Percentiles rank a stretch among this genome's conserved stretches.
phyloP scores from a whole-genome alignment of 2,888 invertebrate species.

The Tachina grossa region DNA sequence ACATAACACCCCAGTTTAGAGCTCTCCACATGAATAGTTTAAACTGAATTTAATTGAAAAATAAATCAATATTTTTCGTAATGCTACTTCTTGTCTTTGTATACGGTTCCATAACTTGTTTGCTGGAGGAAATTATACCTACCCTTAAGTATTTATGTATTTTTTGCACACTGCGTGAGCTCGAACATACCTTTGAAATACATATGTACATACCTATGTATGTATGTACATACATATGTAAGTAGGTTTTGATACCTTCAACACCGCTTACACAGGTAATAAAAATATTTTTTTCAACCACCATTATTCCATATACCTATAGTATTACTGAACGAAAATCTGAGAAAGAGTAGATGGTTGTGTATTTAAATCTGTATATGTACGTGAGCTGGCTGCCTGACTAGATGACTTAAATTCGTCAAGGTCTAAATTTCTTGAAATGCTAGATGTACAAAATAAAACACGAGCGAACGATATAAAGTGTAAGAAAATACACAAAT shows the following conservation, averaged over 20 bases:
- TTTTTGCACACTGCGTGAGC: background rate
- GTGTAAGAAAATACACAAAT: conserved; percentile 10
- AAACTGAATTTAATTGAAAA: too few species aligned
- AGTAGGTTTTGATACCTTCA: background rate
- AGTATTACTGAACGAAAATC: background rate
- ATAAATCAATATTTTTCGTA: background rate
- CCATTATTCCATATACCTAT: background rate
- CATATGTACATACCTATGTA: background rate
- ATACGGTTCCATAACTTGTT: background rate
- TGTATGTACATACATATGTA: too few species aligned
- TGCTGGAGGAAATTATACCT: background rate
- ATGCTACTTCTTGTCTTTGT: background rate
- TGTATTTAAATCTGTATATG: conserved; percentile 1
- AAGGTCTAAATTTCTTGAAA: conserved; percentile 63
- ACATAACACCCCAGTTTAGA: too few species aligned
- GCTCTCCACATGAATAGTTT: too few species aligned
- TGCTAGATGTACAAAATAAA: conserved; percentile 54
- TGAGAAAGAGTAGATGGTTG: conserved; percentile 12
- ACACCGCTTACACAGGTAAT: background rate
- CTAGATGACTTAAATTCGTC: conserved; percentile 45
- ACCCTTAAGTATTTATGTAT: background rate
- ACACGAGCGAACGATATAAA: conserved; percentile 45
- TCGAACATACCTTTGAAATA: conserved; percentile 19
- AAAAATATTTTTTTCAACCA: background rate
- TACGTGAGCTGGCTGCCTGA: background rate